Evolutionary conservation across 2,797 vertebrate species (phyloP).

Genomic region (Thripadectes ignobilis): DNA sequence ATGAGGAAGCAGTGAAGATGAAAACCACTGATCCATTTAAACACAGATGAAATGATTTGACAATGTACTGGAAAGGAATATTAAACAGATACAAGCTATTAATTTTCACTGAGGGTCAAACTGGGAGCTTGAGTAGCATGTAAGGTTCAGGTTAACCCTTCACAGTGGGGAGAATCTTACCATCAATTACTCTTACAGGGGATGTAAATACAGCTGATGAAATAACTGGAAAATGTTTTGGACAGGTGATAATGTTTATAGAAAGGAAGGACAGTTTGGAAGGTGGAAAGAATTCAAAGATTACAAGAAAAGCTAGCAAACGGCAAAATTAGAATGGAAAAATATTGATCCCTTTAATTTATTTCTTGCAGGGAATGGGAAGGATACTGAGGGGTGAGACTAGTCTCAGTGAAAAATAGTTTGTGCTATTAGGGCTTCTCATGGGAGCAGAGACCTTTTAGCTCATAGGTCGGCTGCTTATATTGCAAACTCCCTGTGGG

Average conservation of each 20-base stretch:
- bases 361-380: neutral
- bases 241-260: neutral
- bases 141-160: conserved; percentile 32
- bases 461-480: neutral
- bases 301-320: neutral
- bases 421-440: neutral
- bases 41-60: conserved; percentile 19
- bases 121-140: neutral
- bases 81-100: conserved; percentile 48
- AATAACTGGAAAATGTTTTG: neutral
- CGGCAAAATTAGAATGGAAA: neutral
- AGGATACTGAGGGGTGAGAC: neutral
- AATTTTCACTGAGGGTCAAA: conserved; percentile 46
- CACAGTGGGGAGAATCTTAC: neutral
- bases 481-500: neutral
- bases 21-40: conserved; percentile 46
- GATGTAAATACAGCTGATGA: neutral
- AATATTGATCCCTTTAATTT: neutral
- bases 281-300: neutral
- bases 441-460: neutral
- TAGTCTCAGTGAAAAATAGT: neutral
- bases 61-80: conserved; percentile 27
- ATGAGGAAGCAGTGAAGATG: conserved; percentile 23
- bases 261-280: neutral
- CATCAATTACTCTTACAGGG: neutral